Evolutionary conservation across 1,140 invertebrate genomes (phyloP).

Genomic region (Sycophaga agraensis): DNA sequence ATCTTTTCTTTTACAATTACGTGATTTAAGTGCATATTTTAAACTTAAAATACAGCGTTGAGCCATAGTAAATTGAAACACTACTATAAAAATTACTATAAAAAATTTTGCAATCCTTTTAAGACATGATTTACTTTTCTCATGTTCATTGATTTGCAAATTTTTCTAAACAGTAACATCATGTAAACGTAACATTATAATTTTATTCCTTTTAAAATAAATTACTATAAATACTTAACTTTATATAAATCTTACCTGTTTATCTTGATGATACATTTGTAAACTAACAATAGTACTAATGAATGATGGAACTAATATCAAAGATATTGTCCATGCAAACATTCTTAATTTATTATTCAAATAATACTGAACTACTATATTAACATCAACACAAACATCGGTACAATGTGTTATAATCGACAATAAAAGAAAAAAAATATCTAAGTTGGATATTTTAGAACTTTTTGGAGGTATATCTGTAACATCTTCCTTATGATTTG

Average conservation of each 20-base stretch:
- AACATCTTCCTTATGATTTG: slow-evolving; percentile 33
- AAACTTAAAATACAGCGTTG: slow-evolving; percentile 61
- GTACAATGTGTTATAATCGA: slow-evolving; percentile 57
- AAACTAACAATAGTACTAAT: slow-evolving; percentile 58
- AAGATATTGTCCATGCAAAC: slow-evolving; percentile 54
- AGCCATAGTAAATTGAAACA: slow-evolving; percentile 60
- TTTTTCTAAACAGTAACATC: slow-evolving; percentile 24
- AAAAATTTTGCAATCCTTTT: slow-evolving; percentile 28
- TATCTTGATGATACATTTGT: slow-evolving; percentile 57
- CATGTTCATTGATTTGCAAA: background rate
- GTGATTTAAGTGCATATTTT: slow-evolving; percentile 60
- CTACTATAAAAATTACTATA: slow-evolving; percentile 45
- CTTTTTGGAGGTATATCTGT: slow-evolving; percentile 46
- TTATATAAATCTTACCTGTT: slow-evolving; percentile 39
- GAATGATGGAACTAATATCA: slow-evolving; percentile 60
- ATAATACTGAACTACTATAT: slow-evolving; percentile 56
- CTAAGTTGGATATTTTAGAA: slow-evolving; percentile 49
- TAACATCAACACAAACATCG: slow-evolving; percentile 59
- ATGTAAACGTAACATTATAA: too few relatives aligned
- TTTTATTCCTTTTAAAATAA: background rate
- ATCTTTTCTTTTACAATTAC: slow-evolving; percentile 50
- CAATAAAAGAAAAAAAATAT: slow-evolving; percentile 52
- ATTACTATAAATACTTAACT: background rate
- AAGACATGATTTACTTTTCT: slow-evolving; percentile 1
- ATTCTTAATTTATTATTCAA: slow-evolving; percentile 44